phyloP scores from a whole-genome alignment of 2,113 vertebrate species.

The Spilogale gracilis region DNA sequence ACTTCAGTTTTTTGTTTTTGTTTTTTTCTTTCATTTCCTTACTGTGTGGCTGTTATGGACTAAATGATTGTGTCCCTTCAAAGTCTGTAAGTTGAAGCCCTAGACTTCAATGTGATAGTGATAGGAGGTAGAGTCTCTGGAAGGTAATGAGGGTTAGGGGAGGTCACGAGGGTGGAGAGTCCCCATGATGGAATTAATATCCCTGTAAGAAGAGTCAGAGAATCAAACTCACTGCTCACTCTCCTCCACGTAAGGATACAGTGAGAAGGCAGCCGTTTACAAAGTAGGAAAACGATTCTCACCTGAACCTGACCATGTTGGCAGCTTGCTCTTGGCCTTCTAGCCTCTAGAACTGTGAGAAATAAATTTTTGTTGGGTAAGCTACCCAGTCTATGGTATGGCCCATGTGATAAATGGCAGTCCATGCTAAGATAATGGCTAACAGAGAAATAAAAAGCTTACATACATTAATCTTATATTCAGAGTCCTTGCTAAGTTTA shows the following conservation, averaged over 20 bases:
- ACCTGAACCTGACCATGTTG: neutral
- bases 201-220: neutral
- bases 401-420: neutral
- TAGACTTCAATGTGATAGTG: neutral
- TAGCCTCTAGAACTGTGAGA: neutral
- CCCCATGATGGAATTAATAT: neutral
- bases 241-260: neutral
- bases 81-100: neutral
- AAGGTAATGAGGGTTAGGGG: neutral
- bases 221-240: neutral
- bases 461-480: slow-evolving; percentile 2
- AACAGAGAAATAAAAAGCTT: neutral
- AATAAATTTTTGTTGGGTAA: neutral
- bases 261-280: neutral
- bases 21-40: neutral
- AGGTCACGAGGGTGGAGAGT: neutral
- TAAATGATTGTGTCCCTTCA: neutral
- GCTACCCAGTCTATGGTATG: neutral
- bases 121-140: neutral
- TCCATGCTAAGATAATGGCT: neutral
- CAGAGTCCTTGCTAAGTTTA: slow-evolving; percentile 3
- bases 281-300: neutral
- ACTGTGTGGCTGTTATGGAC: neutral
- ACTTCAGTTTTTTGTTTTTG: neutral
- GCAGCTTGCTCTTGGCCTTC: neutral